phyloP scores from a whole-genome alignment of 2,888 invertebrate species.

The Pandemis cinnamomeana region DNA sequence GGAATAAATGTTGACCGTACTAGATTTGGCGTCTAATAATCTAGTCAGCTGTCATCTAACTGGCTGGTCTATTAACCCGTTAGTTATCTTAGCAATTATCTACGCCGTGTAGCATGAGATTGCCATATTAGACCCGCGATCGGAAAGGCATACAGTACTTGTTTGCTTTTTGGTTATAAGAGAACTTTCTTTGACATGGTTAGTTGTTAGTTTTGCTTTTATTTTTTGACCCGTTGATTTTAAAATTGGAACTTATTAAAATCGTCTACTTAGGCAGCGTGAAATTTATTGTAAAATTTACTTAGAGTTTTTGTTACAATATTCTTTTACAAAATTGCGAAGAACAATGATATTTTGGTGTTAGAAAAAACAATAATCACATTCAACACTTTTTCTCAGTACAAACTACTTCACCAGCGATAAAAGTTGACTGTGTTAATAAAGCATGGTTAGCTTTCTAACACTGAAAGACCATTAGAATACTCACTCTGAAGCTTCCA shows the following conservation, averaged over 20 bases:
- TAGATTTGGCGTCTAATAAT: neutral
- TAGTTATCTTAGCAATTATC: constrained; percentile 23
- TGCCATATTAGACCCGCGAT: constrained; percentile 11
- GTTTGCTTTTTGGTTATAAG: constrained; percentile 15
- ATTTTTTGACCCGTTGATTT: constrained; percentile 16
- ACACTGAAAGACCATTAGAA: no score
- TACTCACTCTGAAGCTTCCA: no score
- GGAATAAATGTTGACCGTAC: neutral
- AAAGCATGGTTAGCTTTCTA: no score
- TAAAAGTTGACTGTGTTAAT: no score
- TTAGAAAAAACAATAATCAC: no score
- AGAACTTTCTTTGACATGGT: constrained; percentile 10
- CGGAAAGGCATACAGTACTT: constrained; percentile 8
- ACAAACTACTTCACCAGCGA: no score
- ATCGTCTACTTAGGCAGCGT: neutral
- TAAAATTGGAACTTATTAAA: neutral
- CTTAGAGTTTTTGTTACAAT: no score
- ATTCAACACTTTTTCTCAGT: no score
- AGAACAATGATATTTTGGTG: no score
- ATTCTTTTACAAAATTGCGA: no score
- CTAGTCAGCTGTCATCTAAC: constrained; percentile 16
- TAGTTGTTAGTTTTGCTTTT: constrained; percentile 4
- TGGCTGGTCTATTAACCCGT: constrained; percentile 12
- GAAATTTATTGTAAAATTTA: no score
- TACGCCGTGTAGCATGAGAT: constrained; percentile 9